phyloP scores from a whole-genome alignment of 2,113 vertebrate genomes.

The Lonchura striata region DNA sequence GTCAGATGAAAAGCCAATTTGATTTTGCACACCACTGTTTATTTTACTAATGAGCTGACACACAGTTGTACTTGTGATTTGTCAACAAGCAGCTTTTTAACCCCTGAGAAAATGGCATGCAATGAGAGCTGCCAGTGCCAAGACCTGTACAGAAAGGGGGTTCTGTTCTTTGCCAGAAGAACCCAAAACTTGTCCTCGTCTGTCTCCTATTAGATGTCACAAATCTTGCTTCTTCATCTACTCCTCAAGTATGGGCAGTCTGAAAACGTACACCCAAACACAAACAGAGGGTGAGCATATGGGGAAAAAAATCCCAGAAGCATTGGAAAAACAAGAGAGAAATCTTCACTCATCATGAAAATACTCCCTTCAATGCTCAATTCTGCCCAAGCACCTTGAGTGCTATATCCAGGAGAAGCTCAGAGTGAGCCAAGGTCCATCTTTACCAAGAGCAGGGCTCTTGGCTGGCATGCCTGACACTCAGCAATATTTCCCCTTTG shows the following conservation, averaged over 20 bases:
- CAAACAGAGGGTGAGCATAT: not conserved
- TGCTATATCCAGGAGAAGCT: not conserved
- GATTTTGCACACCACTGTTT: no score
- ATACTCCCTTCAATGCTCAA: not conserved
- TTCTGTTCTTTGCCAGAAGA: not conserved
- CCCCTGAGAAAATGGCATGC: not conserved
- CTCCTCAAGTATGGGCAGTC: not conserved
- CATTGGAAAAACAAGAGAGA: not conserved
- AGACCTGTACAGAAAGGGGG: not conserved
- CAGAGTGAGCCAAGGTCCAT: not conserved
- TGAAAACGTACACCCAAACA: fast-evolving
- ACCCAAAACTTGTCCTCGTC: not conserved
- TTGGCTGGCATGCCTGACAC: fast-evolving
- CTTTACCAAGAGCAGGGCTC: not conserved
- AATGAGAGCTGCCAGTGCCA: not conserved
- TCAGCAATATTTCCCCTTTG: not conserved
- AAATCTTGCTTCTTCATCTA: not conserved
- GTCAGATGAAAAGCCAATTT: not conserved
- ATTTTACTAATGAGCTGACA: not conserved
- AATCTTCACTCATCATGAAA: not conserved
- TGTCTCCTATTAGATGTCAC: not conserved
- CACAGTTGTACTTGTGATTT: not conserved
- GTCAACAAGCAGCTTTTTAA: not conserved
- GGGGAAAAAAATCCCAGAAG: not conserved
- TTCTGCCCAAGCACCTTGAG: not conserved